phyloP scores from a whole-genome alignment of 2,797 vertebrate genomes.

The Tapirus indicus region DNA sequence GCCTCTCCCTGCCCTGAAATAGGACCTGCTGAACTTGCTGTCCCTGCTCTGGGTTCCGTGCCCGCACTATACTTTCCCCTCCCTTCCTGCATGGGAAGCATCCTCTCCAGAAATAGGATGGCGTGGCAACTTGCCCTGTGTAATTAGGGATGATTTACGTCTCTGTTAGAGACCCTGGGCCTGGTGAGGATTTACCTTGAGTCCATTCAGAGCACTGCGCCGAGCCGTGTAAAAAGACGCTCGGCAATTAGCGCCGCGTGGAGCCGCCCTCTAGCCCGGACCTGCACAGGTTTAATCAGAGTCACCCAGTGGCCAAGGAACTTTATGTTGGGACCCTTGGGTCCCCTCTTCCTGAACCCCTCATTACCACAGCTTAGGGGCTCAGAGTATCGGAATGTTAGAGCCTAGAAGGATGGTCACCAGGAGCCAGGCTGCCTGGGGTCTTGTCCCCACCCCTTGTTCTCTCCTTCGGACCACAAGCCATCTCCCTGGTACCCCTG shows the following conservation, averaged over 20 bases:
- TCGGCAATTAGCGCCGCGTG: rapidly evolving
- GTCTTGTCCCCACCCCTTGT: background rate
- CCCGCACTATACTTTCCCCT: background rate
- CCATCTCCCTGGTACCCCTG: rapidly evolving
- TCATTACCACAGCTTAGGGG: background rate
- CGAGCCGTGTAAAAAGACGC: background rate
- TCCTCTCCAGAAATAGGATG: background rate
- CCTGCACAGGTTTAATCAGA: background rate
- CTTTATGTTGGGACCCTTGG: background rate
- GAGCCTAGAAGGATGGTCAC: background rate
- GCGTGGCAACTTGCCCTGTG: background rate
- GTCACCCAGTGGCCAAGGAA: background rate
- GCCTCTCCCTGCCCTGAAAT: background rate
- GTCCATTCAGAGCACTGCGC: background rate
- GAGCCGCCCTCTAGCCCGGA: background rate
- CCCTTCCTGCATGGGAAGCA: background rate
- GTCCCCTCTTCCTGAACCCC: background rate
- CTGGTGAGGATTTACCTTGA: background rate
- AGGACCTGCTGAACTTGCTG: background rate
- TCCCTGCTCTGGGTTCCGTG: background rate
- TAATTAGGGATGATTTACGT: slow-evolving; percentile 65
- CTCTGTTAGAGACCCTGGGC: slow-evolving; percentile 11
- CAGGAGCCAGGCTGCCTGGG: too few relatives aligned
- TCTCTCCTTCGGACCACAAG: background rate
- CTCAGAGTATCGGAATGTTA: background rate